phyloP scores from a whole-genome alignment of 2,113 vertebrate species.

The Nannobrachium achirus region DNA sequence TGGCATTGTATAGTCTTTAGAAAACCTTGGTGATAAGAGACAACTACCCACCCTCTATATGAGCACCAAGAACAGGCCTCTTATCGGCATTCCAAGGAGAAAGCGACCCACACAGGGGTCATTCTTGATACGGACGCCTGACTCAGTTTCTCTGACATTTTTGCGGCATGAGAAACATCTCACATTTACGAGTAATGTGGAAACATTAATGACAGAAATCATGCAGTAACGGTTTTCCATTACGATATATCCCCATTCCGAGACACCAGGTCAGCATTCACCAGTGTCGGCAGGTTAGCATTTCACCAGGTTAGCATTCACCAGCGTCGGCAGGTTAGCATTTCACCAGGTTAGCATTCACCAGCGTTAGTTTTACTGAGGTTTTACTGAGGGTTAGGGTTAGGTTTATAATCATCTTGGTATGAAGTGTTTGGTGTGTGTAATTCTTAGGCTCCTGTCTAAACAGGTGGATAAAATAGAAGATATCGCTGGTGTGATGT shows the following conservation, averaged over 20 bases:
- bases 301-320: too few species aligned
- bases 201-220: too few species aligned
- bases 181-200: not conserved
- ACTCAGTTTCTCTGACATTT: conserved; percentile 1
- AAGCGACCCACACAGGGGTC: conserved; percentile 32
- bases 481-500: not conserved
- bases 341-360: too few species aligned
- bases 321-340: too few species aligned
- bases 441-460: not conserved
- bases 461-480: not conserved
- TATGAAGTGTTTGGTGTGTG: too few species aligned
- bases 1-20: conserved; percentile 17
- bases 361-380: too few species aligned
- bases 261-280: too few species aligned
- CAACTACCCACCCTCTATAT: not conserved
- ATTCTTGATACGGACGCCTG: conserved; percentile 20
- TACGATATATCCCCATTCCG: too few species aligned
- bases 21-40: conserved; percentile 43
- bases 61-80: conserved; percentile 3
- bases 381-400: too few species aligned
- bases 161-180: conserved; percentile 34
- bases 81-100: conserved; percentile 48
- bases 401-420: too few species aligned
- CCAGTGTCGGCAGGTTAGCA: too few species aligned
- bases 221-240: too few species aligned